A percentile compares a stretch with the other conserved stretches of the same genome.
Evolutionary conservation across 2,888 invertebrate genomes (phyloP).

Genomic region (Callimorpha dominula): DNA sequence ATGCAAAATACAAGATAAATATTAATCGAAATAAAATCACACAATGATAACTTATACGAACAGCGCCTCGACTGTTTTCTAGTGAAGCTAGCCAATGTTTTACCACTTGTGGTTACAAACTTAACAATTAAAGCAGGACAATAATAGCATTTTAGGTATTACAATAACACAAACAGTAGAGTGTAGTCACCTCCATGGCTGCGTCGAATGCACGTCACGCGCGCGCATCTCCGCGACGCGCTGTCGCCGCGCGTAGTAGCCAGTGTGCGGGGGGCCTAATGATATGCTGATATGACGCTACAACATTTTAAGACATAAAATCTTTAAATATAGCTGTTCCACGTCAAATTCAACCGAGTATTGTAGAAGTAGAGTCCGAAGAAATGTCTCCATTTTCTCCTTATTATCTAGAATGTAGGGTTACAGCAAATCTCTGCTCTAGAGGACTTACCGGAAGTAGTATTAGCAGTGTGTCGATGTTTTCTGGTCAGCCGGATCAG

Average conservation of each 20-base stretch:
- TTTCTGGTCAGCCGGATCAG: too few relatives aligned
- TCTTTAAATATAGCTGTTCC: background rate
- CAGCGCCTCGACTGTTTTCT: background rate
- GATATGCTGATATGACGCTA: constrained; percentile 17
- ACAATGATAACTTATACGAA: background rate
- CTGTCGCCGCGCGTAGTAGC: constrained; percentile 54
- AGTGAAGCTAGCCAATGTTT: background rate
- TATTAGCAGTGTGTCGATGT: too few relatives aligned
- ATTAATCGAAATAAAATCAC: too few relatives aligned
- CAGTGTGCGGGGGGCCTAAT: constrained; percentile 50
- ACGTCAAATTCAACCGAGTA: background rate
- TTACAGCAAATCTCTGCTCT: background rate
- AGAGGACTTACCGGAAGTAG: too few relatives aligned
- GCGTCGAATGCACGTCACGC: constrained; percentile 59
- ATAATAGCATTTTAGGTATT: constrained; percentile 41
- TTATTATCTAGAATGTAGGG: background rate
- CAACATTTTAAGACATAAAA: background rate
- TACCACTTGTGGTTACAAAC: background rate
- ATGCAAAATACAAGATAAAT: too few relatives aligned
- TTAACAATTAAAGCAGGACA: constrained; percentile 1
- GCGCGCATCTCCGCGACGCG: constrained; percentile 50
- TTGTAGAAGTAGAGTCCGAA: background rate
- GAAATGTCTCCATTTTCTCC: background rate
- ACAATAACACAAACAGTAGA: constrained; percentile 44
- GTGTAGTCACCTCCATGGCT: constrained; percentile 44